These are phyloP conservation scores for Meles meles DNA, from an alignment of 2,113 vertebrate species.

Conservation along the genomic window DNA sequence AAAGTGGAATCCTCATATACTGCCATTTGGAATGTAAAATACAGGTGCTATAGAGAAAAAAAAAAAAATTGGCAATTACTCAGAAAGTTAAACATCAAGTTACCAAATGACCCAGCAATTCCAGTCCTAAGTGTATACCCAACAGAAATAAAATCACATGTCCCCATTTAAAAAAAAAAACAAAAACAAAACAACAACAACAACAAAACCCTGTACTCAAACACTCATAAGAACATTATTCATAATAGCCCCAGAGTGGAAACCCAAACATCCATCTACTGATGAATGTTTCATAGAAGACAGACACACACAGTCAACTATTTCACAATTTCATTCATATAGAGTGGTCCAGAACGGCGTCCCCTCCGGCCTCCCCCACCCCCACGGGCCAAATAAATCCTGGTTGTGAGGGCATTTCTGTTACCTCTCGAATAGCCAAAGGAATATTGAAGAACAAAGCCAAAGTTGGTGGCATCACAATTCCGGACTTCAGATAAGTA, in stretches of 20 bases:
- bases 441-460: no score
- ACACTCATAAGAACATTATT: neutral
- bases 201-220: neutral
- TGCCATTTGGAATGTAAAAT: neutral
- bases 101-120: neutral
- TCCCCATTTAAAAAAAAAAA: neutral
- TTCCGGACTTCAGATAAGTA: slow-evolving; percentile 80
- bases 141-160: neutral
- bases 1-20: neutral
- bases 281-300: neutral
- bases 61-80: neutral
- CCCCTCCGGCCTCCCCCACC: neutral
- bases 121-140: neutral
- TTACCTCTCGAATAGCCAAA: neutral
- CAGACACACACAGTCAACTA: neutral
- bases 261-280: neutral
- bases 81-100: neutral
- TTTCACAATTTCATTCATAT: neutral
- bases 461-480: no score
- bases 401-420: neutral
- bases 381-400: neutral
- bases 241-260: neutral
- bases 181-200: no score
- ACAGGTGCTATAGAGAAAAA: neutral
- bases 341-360: neutral